Evolutionary conservation across 2,888 invertebrate species (phyloP).

Genomic region (Elaeidobius kamerunicus): DNA sequence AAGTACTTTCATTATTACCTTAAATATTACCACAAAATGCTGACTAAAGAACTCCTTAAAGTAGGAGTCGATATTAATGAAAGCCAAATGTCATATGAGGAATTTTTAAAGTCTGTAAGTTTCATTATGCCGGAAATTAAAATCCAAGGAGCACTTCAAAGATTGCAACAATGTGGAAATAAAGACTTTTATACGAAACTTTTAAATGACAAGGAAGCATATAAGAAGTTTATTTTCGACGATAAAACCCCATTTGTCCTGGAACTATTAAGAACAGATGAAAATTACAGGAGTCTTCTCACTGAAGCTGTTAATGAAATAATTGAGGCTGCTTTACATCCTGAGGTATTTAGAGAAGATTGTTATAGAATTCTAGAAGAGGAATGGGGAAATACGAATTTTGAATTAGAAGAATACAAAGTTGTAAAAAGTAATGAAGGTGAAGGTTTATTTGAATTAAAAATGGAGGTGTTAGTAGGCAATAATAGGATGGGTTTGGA

Average conservation of each 20-base stretch:
- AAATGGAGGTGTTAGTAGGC: neutral
- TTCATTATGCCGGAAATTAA: conserved; percentile 30
- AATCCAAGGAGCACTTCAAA: conserved; percentile 24
- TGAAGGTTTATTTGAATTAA: conserved; percentile 4
- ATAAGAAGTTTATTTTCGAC: conserved; percentile 26
- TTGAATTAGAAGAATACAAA: conserved; percentile 11
- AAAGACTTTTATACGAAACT: conserved; percentile 25
- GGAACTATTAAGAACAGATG: conserved; percentile 24
- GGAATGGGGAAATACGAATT: conserved; percentile 27
- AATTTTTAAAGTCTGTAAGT: conserved; percentile 22
- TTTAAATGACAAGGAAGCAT: conserved; percentile 22
- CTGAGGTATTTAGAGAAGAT: conserved; percentile 34
- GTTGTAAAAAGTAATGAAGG: neutral
- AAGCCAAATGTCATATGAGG: conserved; percentile 23
- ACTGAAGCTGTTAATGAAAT: conserved; percentile 27
- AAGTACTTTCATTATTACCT: conserved; percentile 22
- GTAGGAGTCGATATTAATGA: conserved; percentile 12
- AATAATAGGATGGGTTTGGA: neutral
- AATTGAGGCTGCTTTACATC: conserved; percentile 21
- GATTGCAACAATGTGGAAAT: conserved; percentile 26
- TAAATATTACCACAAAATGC: conserved; percentile 22
- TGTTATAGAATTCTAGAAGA: conserved; percentile 35
- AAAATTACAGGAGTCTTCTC: conserved; percentile 20
- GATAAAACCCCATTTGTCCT: conserved; percentile 28
- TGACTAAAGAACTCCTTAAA: conserved; percentile 14